Conservation (phyloP, 2,113 vertebrate species). For the Xiphias gladius region DNA sequence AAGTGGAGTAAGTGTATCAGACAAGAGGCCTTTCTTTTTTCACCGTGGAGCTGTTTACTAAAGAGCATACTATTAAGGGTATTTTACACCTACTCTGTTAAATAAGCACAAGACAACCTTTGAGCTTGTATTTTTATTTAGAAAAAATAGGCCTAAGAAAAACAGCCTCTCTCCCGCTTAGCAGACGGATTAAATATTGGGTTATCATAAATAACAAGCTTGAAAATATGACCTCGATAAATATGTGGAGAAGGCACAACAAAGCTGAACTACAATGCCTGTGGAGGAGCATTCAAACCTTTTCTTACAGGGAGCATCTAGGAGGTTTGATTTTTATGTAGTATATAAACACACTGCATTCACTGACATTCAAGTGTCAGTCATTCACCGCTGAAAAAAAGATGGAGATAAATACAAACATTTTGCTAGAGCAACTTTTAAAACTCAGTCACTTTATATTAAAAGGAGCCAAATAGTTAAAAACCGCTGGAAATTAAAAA, state of each 20-base stretch:
- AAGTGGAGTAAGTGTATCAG: slow-evolving; percentile 15
- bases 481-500: too few species aligned
- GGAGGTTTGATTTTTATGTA: neutral
- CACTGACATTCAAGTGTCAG: neutral
- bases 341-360: neutral
- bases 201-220: too few species aligned
- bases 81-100: neutral
- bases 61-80: neutral
- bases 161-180: too few species aligned
- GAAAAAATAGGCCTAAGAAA: too few species aligned
- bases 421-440: neutral
- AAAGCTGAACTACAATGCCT: neutral
- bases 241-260: neutral
- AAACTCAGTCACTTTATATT: neutral
- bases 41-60: neutral
- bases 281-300: too few species aligned
- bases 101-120: neutral
- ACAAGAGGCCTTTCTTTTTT: slow-evolving; percentile 2
- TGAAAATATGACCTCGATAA: neutral
- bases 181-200: too few species aligned
- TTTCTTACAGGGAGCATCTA: too few species aligned
- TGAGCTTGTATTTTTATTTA: neutral
- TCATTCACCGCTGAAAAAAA: neutral
- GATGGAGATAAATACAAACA: neutral
- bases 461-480: neutral